phyloP scores from a whole-genome alignment of 2,113 vertebrate genomes.

The Athene cunicularia region DNA sequence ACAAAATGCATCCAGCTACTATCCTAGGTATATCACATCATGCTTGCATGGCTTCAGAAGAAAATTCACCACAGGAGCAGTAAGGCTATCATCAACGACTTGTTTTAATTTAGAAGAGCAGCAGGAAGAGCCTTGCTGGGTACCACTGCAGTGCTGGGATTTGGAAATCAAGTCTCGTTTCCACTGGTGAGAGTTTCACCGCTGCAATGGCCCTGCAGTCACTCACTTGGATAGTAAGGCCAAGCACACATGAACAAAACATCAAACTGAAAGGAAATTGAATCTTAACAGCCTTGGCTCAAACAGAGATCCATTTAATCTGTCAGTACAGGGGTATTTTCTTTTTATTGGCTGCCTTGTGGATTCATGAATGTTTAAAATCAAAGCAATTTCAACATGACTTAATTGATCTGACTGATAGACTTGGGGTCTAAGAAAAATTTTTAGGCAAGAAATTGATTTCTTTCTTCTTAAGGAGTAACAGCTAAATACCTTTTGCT shows the following conservation, averaged over 20 bases:
- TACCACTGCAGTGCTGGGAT: background rate
- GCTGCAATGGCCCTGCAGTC: background rate
- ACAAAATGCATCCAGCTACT: background rate
- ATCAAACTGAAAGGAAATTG: background rate
- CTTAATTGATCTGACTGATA: background rate
- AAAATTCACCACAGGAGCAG: background rate
- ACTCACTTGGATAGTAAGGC: background rate
- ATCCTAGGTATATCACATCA: background rate
- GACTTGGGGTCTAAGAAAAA: background rate
- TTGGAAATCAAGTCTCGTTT: background rate
- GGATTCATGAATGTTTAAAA: background rate
- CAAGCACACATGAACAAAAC: background rate
- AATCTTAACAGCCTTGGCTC: background rate
- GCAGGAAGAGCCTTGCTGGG: background rate
- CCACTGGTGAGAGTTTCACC: background rate
- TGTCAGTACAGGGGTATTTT: background rate
- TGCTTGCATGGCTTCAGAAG: background rate
- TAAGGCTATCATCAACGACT: background rate
- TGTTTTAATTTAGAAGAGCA: background rate
- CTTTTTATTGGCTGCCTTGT: background rate
- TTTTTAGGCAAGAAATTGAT: background rate
- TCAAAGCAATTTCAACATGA: background rate
- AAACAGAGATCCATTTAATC: background rate
- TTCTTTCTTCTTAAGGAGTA: background rate
- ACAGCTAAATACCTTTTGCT: background rate